Percentiles rank a stretch among this genome's conserved stretches.
These are phyloP conservation scores for Gymnosoma rotundatum DNA, from an alignment of 2,888 invertebrate genomes.

Conservation along the genomic window DNA sequence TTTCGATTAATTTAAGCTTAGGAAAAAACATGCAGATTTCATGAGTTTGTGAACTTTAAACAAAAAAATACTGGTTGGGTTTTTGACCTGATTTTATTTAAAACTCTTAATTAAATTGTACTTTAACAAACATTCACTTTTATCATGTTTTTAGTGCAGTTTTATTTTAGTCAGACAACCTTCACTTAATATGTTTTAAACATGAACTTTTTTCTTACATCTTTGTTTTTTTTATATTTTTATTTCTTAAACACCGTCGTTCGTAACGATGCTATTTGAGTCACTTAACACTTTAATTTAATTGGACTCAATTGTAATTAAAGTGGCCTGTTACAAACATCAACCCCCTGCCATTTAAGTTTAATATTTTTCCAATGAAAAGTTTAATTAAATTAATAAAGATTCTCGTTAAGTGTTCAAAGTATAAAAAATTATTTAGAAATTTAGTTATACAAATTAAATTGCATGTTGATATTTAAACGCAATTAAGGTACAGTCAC, in stretches of 20 bases:
- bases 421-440: too few relatives aligned
- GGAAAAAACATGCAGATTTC: too few relatives aligned
- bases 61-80: too few relatives aligned
- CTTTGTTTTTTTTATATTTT: slow-evolving; percentile 5
- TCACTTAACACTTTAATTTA: slow-evolving; percentile 29
- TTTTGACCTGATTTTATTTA: too few relatives aligned
- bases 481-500: neutral
- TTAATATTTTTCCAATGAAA: too few relatives aligned
- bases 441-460: slow-evolving; percentile 1
- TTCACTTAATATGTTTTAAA: neutral
- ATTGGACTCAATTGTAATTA: slow-evolving; percentile 34
- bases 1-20: too few relatives aligned
- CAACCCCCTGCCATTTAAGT: too few relatives aligned
- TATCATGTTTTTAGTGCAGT: neutral
- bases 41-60: too few relatives aligned
- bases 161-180: neutral
- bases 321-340: neutral
- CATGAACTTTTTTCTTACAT: too few relatives aligned
- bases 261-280: neutral
- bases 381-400: too few relatives aligned
- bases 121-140: neutral
- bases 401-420: too few relatives aligned
- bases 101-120: too few relatives aligned
- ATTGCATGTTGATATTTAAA: slow-evolving; percentile 23
- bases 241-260: neutral